Evolutionary conservation across 1,140 invertebrate genomes (phyloP), one percentile per base, ranked within the genome.

Genomic region (Arion vulgaris): DNA sequence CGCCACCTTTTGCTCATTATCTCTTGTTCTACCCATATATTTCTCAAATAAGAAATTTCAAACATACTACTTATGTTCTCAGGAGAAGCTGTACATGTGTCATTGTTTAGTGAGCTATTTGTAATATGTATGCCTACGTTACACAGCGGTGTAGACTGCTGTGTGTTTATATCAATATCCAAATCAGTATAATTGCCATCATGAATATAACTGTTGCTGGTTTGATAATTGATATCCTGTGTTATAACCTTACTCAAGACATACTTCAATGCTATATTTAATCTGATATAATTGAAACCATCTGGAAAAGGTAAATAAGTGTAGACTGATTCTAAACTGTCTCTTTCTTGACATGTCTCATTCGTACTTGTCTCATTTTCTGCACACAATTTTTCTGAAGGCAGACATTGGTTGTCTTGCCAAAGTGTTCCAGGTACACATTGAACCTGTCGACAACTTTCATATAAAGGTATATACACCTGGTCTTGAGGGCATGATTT

Each of bases 401-500:
- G 68, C 32, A 34, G 68, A 73, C 71, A 49, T n/a, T 49, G 41
- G 38, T 41, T 26, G 7, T 11, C 13, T 36, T 28, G 19, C 71
- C 0, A 53, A 2, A 32, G 26, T 34, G 26, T 49, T 41, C 53
- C 51, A 39, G 19, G 1, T 28, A 39, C 1, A 45, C 62, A 68
- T 2, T 23, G 11, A 62, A n/a, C 15, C 26, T 51, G 17, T 2
- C 45, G 23, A 66, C 76, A 78, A 17, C 23, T 2, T 19, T 78
- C 19, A 45, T 38, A 66, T 5, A 66, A 15, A 0, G 76, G 76
- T 23, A 78, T 34, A 66, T 9, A 78, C 51, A 66, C 57, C 13
- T 66, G 57, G 34, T 41, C 34, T 38, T 57, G 23, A 1, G 76
- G 76, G 39, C 76, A 78, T 76, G 74, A 2, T n/a, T 45, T 49